These are phyloP conservation scores for Acleris sparsana DNA, from an alignment of 2,888 invertebrate species.

Conservation along the genomic window DNA sequence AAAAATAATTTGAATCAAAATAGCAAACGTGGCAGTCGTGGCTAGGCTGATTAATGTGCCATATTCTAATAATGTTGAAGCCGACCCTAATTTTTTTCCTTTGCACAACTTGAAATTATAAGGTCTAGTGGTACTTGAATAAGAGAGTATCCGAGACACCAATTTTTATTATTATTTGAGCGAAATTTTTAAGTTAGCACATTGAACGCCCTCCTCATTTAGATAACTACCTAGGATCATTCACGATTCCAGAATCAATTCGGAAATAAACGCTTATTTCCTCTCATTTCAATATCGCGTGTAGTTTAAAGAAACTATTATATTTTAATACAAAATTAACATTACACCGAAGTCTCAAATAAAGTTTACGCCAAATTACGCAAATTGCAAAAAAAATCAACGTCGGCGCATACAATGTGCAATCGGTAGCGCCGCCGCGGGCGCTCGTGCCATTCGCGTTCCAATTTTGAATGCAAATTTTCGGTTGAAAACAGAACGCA, in stretches of 20 bases:
- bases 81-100: too few species aligned
- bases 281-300: constrained; percentile 47
- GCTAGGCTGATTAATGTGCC: too few species aligned
- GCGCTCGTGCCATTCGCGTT: constrained; percentile 77
- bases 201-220: background rate
- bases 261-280: constrained; percentile 52
- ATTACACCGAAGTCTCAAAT: constrained; percentile 47
- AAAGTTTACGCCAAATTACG: constrained; percentile 57
- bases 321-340: constrained; percentile 44
- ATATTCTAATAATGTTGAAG: too few species aligned
- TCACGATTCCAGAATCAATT: constrained; percentile 33
- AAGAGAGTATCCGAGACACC: too few species aligned
- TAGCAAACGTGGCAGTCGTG: too few species aligned
- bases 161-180: too few species aligned
- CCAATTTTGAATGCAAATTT: constrained; percentile 80
- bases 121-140: too few species aligned
- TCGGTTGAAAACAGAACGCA: constrained; percentile 58
- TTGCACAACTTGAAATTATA: too few species aligned
- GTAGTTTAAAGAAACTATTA: constrained; percentile 41
- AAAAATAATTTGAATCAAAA: too few species aligned
- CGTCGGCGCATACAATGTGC: constrained; percentile 53
- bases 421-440: constrained; percentile 72
- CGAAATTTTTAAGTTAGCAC: background rate
- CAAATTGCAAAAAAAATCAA: constrained; percentile 51
- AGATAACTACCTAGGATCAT: background rate